Percentiles rank a stretch among this genome's conserved stretches.
These are phyloP conservation scores for Astreopora myriophthalma DNA, from an alignment of 64 coral and sea anemone species.

Conservation along the genomic window DNA sequence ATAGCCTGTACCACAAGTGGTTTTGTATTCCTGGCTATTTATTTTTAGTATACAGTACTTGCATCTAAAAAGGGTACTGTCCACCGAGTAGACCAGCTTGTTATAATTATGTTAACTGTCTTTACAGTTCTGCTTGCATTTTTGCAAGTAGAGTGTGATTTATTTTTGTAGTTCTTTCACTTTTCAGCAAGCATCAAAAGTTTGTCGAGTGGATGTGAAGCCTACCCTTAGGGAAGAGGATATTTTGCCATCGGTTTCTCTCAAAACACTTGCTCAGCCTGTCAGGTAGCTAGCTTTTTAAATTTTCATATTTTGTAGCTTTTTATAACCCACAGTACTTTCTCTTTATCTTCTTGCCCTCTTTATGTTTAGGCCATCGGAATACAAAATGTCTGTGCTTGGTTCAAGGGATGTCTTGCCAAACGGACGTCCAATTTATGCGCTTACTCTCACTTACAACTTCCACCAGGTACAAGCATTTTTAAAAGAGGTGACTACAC, in stretches of 20 bases:
- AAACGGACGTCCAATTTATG: slow-evolving; percentile 90
- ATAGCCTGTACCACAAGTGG: too few relatives aligned
- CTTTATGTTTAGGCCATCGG: slow-evolving; percentile 63
- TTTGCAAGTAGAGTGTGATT: too few relatives aligned
- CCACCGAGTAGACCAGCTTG: too few relatives aligned
- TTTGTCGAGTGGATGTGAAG: slow-evolving; percentile 76
- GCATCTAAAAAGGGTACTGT: too few relatives aligned
- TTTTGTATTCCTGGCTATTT: too few relatives aligned
- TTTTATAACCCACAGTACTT: not conserved
- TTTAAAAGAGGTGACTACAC: too few relatives aligned
- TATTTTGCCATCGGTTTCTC: slow-evolving; percentile 74
- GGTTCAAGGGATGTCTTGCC: slow-evolving; percentile 86
- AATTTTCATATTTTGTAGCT: not conserved
- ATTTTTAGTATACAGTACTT: too few relatives aligned
- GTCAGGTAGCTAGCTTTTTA: slow-evolving; percentile 42
- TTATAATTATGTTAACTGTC: too few relatives aligned
- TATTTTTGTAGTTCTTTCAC: not conserved
- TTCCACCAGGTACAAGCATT: slow-evolving; percentile 45
- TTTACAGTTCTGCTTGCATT: too few relatives aligned
- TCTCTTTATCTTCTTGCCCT: not conserved
- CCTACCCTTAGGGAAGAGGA: slow-evolving; percentile 72
- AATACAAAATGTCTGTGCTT: slow-evolving; percentile 76
- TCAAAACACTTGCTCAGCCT: slow-evolving; percentile 83
- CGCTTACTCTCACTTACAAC: slow-evolving; percentile 79
- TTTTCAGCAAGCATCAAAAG: slow-evolving; percentile 59